Base-by-base conservation (phyloP, 2,888 invertebrate genomes). In the Sepiola atlantica region DNA sequence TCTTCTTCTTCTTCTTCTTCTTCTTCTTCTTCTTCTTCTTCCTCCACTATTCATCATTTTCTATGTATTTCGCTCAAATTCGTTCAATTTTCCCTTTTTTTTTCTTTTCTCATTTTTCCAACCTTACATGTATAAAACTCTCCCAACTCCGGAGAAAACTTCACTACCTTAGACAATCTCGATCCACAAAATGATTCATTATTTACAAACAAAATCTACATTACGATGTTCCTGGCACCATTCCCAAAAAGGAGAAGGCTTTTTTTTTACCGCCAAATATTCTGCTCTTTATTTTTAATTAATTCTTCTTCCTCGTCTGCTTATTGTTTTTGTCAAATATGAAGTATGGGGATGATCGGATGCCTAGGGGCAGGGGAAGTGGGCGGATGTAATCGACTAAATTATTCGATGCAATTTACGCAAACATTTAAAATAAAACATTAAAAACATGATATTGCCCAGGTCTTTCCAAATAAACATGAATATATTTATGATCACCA, bases 241-340 rank as follows among this genome's bases (percentile, higher is more conserved):
- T 77, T 14, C 77, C 77, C 10, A 32, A 24, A 57, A 45, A 45
- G n/a, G n/a, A 61, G 61, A 24, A 24, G 21, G 3, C 2, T 21
- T 77, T 77, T 77, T 77, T 77, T 77, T 77, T 32, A 77, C n/a
- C 77, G 3, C 77, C 77, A 77, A 77, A 77, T 77, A 77, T 77
- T 77, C 32, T 32, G n/a, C 77, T 77, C 77, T 77, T n/a, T 77
- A 77, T 77, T 77, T 77, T 77, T 77, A 77, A 77, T 77, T 77
- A 77, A 77, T 77, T 77, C 32, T 77, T 77, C 28, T 45, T 4
- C 45, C 45, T 45, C 45, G 45, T 32, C 77, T 77, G n/a, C n/a
- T 77, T 77, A 77, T 77, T 77, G 77, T 77, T 77, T 77, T 77
- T 77, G 77, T 77, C 77, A 77, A 77, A 77, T 77, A 77, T 77